Percentiles rank a stretch among this genome's conserved stretches.
Conservation (phyloP, 2,888 invertebrate species). For the Patella pellucida region DNA sequence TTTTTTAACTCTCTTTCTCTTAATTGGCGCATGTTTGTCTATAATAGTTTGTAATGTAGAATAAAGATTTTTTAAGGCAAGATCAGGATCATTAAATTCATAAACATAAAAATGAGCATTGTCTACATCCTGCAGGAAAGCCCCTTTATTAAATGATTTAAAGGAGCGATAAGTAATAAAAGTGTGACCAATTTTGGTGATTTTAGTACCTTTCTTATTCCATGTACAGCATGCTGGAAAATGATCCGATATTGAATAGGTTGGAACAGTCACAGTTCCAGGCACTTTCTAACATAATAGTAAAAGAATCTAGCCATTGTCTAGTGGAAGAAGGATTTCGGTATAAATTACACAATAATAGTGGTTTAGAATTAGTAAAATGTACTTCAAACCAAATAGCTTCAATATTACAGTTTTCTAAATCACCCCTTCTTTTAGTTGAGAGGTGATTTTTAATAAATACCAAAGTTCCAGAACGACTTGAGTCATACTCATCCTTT, state of each 20-base stretch:
- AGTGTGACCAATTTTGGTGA: neutral
- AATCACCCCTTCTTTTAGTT: neutral
- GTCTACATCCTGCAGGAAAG: neutral
- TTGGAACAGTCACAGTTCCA: neutral
- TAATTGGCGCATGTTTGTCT: neutral
- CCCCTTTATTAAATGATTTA: neutral
- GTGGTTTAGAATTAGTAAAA: neutral
- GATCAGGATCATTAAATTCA: neutral
- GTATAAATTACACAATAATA: neutral
- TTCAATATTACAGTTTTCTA: neutral
- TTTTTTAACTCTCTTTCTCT: neutral
- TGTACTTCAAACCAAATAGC: neutral
- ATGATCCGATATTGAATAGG: no score
- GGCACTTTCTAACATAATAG: neutral
- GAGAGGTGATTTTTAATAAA: neutral
- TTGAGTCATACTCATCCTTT: neutral
- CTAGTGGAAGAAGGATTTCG: neutral
- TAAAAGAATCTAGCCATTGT: neutral
- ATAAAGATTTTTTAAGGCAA: neutral
- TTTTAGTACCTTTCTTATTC: no score
- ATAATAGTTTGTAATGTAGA: neutral
- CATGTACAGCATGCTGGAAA: no score
- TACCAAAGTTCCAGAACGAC: neutral
- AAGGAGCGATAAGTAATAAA: neutral
- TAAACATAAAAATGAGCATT: neutral